A percentile compares a stretch with the other conserved stretches of the same genome.
Evolutionary conservation across 2,797 vertebrate genomes (phyloP).

Genomic region (Takifugu rubripes): DNA sequence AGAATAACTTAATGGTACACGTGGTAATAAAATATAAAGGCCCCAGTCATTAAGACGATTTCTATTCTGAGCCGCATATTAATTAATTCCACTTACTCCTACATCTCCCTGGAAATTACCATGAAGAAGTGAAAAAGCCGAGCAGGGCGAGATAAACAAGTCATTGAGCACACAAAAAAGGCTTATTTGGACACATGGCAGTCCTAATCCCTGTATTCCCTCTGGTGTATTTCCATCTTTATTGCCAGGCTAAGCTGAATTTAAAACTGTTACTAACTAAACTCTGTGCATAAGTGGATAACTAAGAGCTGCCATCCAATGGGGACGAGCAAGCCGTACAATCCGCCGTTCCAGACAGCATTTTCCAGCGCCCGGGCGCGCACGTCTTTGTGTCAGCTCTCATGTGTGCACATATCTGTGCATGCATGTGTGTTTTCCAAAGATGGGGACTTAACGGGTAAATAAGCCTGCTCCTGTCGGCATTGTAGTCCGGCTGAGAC

Average conservation of each 20-base stretch:
- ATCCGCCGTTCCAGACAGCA: conserved; percentile 54
- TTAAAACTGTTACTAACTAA: conserved; percentile 71
- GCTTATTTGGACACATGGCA: conserved; percentile 52
- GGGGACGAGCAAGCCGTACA: conserved; percentile 53
- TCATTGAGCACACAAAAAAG: conserved; percentile 41
- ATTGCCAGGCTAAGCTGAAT: conserved; percentile 66
- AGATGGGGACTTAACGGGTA: conserved; percentile 62
- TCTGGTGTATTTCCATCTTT: conserved; percentile 50
- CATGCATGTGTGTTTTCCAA: conserved; percentile 40
- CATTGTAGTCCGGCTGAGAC: conserved; percentile 67
- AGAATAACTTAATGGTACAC: not conserved
- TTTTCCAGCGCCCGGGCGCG: conserved; percentile 18
- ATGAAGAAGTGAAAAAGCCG: conserved; percentile 23
- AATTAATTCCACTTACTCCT: conserved; percentile 13
- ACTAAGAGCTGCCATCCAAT: conserved; percentile 60
- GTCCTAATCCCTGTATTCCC: conserved; percentile 40
- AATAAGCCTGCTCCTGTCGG: conserved; percentile 58
- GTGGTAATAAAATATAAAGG: not conserved
- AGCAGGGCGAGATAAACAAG: conserved; percentile 42
- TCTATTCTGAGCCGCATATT: no score
- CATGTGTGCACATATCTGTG: conserved; percentile 45
- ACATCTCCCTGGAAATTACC: conserved; percentile 5
- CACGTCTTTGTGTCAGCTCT: conserved; percentile 40
- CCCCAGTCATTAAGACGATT: no score
- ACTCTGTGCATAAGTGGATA: conserved; percentile 75